These are phyloP conservation scores for Gallinago stenura DNA, from an alignment of 2,797 vertebrate species.

Conservation along the genomic window DNA sequence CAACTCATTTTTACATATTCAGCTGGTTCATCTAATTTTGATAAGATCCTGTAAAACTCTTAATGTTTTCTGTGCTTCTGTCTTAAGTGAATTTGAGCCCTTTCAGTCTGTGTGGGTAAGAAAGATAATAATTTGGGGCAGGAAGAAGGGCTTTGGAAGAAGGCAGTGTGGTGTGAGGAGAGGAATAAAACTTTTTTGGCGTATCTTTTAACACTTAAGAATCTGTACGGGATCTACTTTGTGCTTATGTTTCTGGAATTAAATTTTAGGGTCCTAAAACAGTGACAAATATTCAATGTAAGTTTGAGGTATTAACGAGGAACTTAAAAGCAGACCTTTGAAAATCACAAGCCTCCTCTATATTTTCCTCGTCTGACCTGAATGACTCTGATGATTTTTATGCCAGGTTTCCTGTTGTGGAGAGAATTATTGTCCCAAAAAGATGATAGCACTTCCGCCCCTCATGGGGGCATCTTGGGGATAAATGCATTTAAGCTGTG, in stretches of 20 bases:
- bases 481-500: neutral
- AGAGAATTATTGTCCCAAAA: neutral
- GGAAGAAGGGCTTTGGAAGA: neutral
- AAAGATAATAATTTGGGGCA: neutral
- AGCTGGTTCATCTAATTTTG: neutral
- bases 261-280: neutral
- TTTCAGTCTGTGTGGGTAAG: neutral
- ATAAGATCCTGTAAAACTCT: neutral
- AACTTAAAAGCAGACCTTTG: neutral
- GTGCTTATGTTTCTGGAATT: neutral
- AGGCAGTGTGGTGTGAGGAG: neutral
- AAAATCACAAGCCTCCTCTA: rapidly evolving
- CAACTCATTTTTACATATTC: neutral
- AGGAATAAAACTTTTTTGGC: neutral
- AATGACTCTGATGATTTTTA: neutral
- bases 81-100: neutral
- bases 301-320: neutral
- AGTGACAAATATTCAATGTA: neutral
- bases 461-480: neutral
- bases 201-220: neutral
- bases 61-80: neutral
- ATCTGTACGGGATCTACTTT: neutral
- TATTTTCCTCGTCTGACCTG: neutral
- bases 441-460: neutral
- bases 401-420: neutral